Base-by-base conservation (phyloP, 2,888 invertebrate species). In the Drosophila anomelani region DNA sequence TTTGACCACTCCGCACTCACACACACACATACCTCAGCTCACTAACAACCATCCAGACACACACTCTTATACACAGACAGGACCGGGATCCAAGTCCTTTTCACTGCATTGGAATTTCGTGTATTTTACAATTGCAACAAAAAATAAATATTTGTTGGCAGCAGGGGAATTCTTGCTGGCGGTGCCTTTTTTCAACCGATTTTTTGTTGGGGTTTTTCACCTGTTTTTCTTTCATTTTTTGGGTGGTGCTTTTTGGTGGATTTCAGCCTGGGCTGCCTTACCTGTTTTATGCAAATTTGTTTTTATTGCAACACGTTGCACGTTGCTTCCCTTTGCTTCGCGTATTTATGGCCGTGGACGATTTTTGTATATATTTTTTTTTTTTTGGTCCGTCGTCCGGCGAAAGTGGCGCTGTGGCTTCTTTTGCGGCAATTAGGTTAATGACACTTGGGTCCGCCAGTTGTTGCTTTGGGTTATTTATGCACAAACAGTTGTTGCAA, bases 291-390 rank as follows among this genome's bases (percentile, higher is more conserved):
- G 89, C 78, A 89, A 89, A 85, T 89, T 80, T 66, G 76, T 63
- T 81, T 84, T 84, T 89, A 85, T 89, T 80, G 88, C 88, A 85
- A 89, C 85, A 89, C 85, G 89, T 89, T 89, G 89, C 85, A 85
- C 68, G 76, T 76, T 66, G 49, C 59, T 53, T 73, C 62, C 32
- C 55, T 55, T 73, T 34, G 67, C 20, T 12, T 43, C 20, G n/a
- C 43, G 67, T 43, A 66, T 66, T 76, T 57, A 57, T 75, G 75
- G 53, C 17, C 41, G 53, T 58, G 63, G 46, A 60, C 51, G 49
- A 64, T 75, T 66, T 60, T 56, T 62, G 20, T 20, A 20, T 53
- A 23, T 29, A n/a, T 53, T 74, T 15, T 61, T 73, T 64, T 55
- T 47, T 41, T 64, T 17, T 41, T 66, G 51, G 49, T 66, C 53